Base-by-base conservation (phyloP, 2,797 vertebrate species). In the Anabas testudineus region DNA sequence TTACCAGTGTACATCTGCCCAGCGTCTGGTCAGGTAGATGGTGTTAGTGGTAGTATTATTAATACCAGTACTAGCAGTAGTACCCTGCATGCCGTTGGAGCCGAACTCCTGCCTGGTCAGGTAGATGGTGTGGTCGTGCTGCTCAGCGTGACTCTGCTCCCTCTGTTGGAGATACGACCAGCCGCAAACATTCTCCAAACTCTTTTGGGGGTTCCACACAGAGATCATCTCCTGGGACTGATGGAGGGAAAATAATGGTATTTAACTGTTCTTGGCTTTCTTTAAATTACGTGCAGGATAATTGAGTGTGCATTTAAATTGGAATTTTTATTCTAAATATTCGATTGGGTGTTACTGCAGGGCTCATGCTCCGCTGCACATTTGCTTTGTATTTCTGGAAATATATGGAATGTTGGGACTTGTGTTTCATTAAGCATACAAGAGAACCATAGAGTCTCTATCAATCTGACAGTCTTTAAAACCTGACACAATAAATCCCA, bases 11-110 rank as follows among this genome's bases (percentile, higher is more conserved):
- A 16, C 24, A 24, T 24, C n/a, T n/a, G n/a, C n/a, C n/a, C n/a
- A n/a, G n/a, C n/a, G n/a, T n/a, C n/a, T 18, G 10, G 6, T 49
- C 24, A 51, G 36, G 46, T 43, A 43, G 7, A 22, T 69, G 19
- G 2, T 46, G 7, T 13, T 18, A 41, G 16, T 13, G 10, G 28
- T 13, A 73, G 32, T 18, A 62, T 21, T 43, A 46, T 53, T 36
- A 37, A 43, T 34, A 2, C 28, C 3, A 28, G 21, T 55, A 34
- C 7, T 12, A 18, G 10, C 4, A 12, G 49, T 7, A 68, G 83
- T 92, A 99, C 97, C 97, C 93, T 97, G 96, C 97, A 99, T 99
- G 80, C 97, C 98, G 0, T 96, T 94, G 1, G 97, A 97, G 5
- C 98, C 98, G 2, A 99, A 99, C 88, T 93, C 92, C 90, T 98